Conservation (phyloP, 2,888 invertebrate genomes). For the Lepeophtheirus nordmannii region DNA sequence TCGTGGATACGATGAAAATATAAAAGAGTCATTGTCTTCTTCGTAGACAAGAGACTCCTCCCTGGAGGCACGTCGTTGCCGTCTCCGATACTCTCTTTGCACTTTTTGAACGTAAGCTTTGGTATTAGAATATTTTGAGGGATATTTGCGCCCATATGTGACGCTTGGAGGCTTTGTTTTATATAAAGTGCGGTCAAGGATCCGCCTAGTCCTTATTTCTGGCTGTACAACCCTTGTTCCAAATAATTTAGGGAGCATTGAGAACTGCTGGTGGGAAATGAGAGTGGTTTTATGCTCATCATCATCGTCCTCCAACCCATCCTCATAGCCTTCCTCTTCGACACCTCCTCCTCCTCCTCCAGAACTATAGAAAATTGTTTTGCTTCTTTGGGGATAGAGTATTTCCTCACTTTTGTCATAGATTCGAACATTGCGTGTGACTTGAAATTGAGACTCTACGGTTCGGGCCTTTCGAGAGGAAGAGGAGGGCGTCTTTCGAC, state of each 20-base stretch:
- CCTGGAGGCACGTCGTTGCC: not conserved
- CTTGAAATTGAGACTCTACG: not conserved
- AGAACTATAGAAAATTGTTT: not conserved
- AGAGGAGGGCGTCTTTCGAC: not conserved
- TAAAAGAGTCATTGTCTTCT: not conserved
- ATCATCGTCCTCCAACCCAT: not conserved
- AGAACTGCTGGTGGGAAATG: not conserved
- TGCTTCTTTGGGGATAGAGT: not conserved
- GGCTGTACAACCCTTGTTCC: not conserved
- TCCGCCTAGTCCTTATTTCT: not conserved
- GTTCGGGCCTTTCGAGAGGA: not conserved
- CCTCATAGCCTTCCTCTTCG: not conserved
- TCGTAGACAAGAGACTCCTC: not conserved
- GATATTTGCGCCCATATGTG: not conserved
- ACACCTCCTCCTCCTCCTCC: no score
- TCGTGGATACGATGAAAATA: not conserved
- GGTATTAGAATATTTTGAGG: not conserved
- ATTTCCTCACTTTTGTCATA: not conserved
- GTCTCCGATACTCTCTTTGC: not conserved
- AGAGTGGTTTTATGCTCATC: not conserved
- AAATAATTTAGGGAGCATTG: not conserved
- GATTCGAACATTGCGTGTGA: constrained; percentile 5
- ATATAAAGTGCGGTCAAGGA: not conserved
- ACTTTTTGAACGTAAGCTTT: not conserved
- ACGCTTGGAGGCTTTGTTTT: not conserved